A percentile compares a stretch with the other conserved stretches of the same genome.
Evolutionary conservation across 2,797 vertebrate genomes (phyloP).

Genomic region (Xiphophorus birchmanni): DNA sequence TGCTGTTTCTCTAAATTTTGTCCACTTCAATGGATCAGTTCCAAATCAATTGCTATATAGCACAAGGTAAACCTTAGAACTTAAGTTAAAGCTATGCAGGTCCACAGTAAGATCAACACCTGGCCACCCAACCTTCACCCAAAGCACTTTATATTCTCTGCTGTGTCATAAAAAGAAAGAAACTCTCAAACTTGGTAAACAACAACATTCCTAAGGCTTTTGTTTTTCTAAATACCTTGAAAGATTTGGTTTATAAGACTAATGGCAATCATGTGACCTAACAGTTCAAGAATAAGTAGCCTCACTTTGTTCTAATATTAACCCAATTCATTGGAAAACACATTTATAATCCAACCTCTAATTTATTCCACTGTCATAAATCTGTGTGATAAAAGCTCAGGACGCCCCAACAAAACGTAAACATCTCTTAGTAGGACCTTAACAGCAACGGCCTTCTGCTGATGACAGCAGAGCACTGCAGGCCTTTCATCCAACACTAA

Average conservation of each 20-base stretch:
- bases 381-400: not conserved
- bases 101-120: not conserved
- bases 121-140: not conserved
- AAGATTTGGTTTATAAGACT: conserved; percentile 20
- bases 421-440: conserved; percentile 8
- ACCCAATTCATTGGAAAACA: not conserved
- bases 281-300: not conserved
- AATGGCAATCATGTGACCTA: conserved; percentile 40
- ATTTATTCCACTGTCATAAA: not conserved
- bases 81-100: not conserved
- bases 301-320: not conserved
- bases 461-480: not conserved
- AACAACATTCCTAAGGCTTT: conserved; percentile 12
- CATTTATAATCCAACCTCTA: conserved; percentile 23
- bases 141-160: not conserved
- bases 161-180: not conserved
- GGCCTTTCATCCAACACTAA: not conserved
- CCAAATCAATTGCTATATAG: no score
- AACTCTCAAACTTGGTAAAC: conserved; percentile 10
- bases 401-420: not conserved
- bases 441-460: not conserved
- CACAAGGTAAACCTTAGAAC: not conserved
- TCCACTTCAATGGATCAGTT: not conserved
- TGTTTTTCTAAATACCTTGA: conserved; percentile 23
- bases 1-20: not conserved